phyloP scores from a whole-genome alignment of 1,140 invertebrate species.

The Chymomyza costata region DNA sequence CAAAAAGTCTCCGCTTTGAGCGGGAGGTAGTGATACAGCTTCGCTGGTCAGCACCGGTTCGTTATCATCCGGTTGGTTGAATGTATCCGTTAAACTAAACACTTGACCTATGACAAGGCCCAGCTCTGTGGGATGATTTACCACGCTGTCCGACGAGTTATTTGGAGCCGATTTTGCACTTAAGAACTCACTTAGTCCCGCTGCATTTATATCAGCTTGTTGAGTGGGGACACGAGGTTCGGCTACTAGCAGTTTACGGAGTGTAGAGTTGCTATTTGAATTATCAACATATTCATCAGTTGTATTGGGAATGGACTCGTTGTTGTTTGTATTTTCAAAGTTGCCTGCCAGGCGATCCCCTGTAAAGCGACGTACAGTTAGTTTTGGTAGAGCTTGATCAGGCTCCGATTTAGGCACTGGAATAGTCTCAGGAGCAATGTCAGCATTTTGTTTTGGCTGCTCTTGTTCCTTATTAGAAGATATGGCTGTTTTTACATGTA shows the following conservation, averaged over 20 bases:
- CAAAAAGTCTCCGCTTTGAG: constrained; percentile 14
- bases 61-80: neutral
- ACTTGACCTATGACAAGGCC: constrained; percentile 38
- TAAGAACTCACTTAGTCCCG: constrained; percentile 30
- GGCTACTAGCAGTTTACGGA: constrained; percentile 22
- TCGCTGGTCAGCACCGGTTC: no score
- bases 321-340: neutral
- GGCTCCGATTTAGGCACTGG: neutral
- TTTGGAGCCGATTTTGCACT: constrained; percentile 6
- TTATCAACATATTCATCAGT: neutral
- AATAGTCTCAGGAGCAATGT: neutral
- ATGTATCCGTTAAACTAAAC: constrained; percentile 29
- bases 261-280: constrained; percentile 11
- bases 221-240: constrained; percentile 21
- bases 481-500: constrained; percentile 32
- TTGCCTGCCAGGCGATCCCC: constrained; percentile 34
- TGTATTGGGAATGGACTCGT: neutral
- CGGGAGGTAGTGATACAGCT: neutral
- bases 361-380: constrained; percentile 50
- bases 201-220: constrained; percentile 19
- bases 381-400: constrained; percentile 13
- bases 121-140: constrained; percentile 36
- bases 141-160: constrained; percentile 7
- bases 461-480: no score
- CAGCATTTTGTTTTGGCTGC: no score